Evolutionary conservation across 2,888 invertebrate species (phyloP), one percentile per base, ranked within the genome.

Genomic region (Thalpophila matura): DNA sequence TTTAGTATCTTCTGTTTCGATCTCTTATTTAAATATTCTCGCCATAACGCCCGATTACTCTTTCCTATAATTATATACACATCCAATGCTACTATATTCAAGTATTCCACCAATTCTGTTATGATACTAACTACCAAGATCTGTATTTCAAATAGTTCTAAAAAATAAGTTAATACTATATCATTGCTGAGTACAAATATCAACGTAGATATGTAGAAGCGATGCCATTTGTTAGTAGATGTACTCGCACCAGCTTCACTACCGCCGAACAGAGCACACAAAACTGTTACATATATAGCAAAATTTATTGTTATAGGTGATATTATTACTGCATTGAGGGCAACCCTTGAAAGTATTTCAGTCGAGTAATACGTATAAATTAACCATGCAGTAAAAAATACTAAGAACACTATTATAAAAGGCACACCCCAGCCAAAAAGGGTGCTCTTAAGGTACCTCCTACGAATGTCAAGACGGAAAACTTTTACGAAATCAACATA

Each of bases 401-500:
- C 0, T 14, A 53, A 9, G 2, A 37, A 37, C 4, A 0, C 53
- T 16, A 12, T 6, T 9, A 56, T 2, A 0, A 57, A 55, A 20
- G 58, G 58, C n/a, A 58, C 14, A 16, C 57, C 58, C 58, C 35
- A 59, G 1, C 43, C 42, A 43, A 58, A 59, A 1, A 58, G 16
- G 16, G 27, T 59, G 9, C n/a, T 27, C 26, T 58, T 57, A 1
- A 59, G 35, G 9, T 43, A 58, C 3, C 40, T 55, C 0, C 56
- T 57, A 4, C 4, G 31, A 31, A 57, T 35, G 1, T 58, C 20
- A 27, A 35, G 42, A 20, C 27, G 33, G n/a, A 57, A 58, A 20
- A 57, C 57, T 57, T 58, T 58, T 1, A 58, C 56, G 24, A 57
- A 55, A 40, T 57, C 57, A 9, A 38, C 29, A 2, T 54, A 57